Percentiles rank a stretch among this genome's conserved stretches.
Evolutionary conservation across 2,113 vertebrate genomes (phyloP).

Genomic region (Mirza zaza): DNA sequence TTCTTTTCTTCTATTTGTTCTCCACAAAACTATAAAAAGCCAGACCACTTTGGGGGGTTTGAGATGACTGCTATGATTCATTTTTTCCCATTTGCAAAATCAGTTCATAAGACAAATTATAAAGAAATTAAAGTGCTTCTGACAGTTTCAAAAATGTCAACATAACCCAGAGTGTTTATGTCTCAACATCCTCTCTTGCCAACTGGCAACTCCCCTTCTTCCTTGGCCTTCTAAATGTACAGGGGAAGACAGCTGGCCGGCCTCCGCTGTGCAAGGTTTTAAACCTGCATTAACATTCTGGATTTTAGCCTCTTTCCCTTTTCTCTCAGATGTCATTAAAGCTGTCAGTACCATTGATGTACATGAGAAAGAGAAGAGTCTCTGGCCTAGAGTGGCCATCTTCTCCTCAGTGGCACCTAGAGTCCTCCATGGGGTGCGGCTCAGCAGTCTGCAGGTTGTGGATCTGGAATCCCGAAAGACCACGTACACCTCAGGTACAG

Average conservation of each 20-base stretch:
- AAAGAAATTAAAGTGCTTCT: not conserved
- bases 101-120: not conserved
- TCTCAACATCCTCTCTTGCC: not conserved
- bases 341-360: constrained; percentile 77
- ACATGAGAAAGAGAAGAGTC: not conserved
- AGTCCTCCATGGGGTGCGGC: constrained; percentile 87
- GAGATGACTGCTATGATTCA: not conserved
- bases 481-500: constrained; percentile 84
- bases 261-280: not conserved
- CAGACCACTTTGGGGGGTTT: not conserved
- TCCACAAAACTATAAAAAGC: not conserved
- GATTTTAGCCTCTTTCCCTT: not conserved
- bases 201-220: not conserved
- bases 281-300: not conserved
- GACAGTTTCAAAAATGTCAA: not conserved
- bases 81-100: not conserved
- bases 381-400: constrained; percentile 84
- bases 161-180: not conserved
- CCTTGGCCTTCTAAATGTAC: not conserved
- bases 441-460: constrained; percentile 82
- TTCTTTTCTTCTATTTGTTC: not conserved
- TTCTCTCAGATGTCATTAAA: constrained; percentile 86
- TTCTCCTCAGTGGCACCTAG: constrained; percentile 44
- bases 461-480: constrained; percentile 84
- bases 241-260: not conserved